Conservation (phyloP, 2,888 invertebrate genomes). For the Allacma fusca region DNA sequence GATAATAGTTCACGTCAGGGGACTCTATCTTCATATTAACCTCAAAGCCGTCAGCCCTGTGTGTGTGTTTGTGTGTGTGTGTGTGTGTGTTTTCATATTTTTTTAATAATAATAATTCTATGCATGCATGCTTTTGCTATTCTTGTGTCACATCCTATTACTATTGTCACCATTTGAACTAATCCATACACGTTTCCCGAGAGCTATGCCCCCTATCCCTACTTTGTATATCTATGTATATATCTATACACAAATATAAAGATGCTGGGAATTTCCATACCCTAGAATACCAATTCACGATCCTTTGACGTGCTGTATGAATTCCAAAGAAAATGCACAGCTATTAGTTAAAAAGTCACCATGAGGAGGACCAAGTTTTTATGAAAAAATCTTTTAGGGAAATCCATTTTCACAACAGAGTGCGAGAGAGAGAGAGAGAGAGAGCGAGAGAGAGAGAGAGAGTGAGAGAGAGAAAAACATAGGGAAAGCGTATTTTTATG, state of each 20-base stretch:
- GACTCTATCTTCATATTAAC: too few species aligned
- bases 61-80: too few species aligned
- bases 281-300: not conserved
- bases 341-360: conserved; percentile 26
- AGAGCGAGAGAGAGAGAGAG: conserved; percentile 9
- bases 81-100: too few species aligned
- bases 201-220: too few species aligned
- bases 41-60: too few species aligned
- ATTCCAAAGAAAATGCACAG: not conserved
- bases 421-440: not conserved
- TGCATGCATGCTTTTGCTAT: not conserved
- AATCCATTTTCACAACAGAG: conserved; percentile 29
- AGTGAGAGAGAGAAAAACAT: not conserved
- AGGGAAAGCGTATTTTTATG: not conserved
- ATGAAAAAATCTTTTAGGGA: conserved; percentile 11
- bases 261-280: not conserved
- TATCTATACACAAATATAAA: not conserved
- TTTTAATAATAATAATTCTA: not conserved
- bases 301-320: conserved; percentile 14
- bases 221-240: not conserved
- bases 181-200: not conserved
- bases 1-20: too few species aligned
- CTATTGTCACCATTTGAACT: not conserved
- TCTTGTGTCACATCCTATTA: not conserved
- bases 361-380: not conserved